These are phyloP conservation scores for Deilephila elpenor DNA, from an alignment of 2,888 invertebrate species.

Conservation along the genomic window DNA sequence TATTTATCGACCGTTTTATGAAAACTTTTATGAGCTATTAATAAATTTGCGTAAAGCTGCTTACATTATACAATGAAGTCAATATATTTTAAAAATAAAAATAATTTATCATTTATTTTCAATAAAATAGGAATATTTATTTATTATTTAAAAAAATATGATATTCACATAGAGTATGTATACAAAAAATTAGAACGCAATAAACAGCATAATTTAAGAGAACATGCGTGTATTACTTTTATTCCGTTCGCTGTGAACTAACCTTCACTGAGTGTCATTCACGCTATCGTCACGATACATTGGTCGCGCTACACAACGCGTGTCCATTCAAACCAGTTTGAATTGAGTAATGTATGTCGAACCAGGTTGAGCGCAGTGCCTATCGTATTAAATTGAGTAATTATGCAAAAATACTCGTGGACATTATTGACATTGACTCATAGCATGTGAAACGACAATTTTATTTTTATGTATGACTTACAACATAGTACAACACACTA, in stretches of 20 bases:
- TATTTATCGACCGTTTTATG: too few relatives aligned
- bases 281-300: slow-evolving; percentile 25
- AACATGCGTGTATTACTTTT: background rate
- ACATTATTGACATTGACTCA: slow-evolving; percentile 26
- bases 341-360: slow-evolving; percentile 23
- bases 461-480: slow-evolving; percentile 14
- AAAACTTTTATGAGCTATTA: background rate
- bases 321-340: slow-evolving; percentile 26
- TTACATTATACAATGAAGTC: background rate
- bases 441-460: background rate
- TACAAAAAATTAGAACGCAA: too few relatives aligned
- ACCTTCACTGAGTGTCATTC: slow-evolving; percentile 22
- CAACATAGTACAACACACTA: background rate
- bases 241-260: slow-evolving; percentile 15
- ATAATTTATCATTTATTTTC: too few relatives aligned
- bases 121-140: too few relatives aligned
- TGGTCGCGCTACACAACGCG: slow-evolving; percentile 26
- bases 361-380: slow-evolving; percentile 21
- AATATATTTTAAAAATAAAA: background rate
- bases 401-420: slow-evolving; percentile 36
- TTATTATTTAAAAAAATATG: too few relatives aligned
- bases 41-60: background rate
- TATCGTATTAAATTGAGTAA: slow-evolving; percentile 31
- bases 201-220: too few relatives aligned
- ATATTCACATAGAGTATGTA: too few relatives aligned